Conservation (phyloP, 2,888 invertebrate genomes). For the Mythimna impura region DNA sequence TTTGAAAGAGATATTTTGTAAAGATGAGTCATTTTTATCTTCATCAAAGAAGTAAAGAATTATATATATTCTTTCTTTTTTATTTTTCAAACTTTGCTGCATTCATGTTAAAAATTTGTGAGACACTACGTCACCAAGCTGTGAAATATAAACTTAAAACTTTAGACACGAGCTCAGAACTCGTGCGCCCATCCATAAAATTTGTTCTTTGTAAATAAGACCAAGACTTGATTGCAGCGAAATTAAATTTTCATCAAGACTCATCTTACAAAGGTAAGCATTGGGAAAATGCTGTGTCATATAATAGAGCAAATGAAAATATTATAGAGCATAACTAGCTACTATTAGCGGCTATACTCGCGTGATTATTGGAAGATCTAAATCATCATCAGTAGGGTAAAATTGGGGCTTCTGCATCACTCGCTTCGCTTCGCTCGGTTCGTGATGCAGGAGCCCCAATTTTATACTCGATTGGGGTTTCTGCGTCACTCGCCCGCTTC, state of each 20-base stretch:
- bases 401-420: too few relatives aligned
- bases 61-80: too few relatives aligned
- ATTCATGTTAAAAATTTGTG: background rate
- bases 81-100: background rate
- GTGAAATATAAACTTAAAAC: background rate
- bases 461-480: too few relatives aligned
- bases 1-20: too few relatives aligned
- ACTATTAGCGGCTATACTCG: background rate
- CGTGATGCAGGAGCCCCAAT: too few relatives aligned
- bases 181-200: constrained; percentile 10
- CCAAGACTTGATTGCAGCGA: constrained; percentile 27
- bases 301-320: constrained; percentile 11
- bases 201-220: constrained; percentile 19
- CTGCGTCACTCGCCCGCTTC: too few relatives aligned
- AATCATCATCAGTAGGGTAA: too few relatives aligned
- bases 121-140: background rate
- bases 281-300: constrained; percentile 36
- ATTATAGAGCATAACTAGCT: background rate
- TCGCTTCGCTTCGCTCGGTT: too few relatives aligned
- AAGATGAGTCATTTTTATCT: too few relatives aligned
- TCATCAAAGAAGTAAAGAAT: too few relatives aligned
- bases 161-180: background rate
- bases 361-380: background rate
- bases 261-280: constrained; percentile 29
- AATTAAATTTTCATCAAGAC: constrained; percentile 40